These are phyloP conservation scores for Neoniphon sammara DNA, from an alignment of 2,797 vertebrate genomes.

Conservation along the genomic window DNA sequence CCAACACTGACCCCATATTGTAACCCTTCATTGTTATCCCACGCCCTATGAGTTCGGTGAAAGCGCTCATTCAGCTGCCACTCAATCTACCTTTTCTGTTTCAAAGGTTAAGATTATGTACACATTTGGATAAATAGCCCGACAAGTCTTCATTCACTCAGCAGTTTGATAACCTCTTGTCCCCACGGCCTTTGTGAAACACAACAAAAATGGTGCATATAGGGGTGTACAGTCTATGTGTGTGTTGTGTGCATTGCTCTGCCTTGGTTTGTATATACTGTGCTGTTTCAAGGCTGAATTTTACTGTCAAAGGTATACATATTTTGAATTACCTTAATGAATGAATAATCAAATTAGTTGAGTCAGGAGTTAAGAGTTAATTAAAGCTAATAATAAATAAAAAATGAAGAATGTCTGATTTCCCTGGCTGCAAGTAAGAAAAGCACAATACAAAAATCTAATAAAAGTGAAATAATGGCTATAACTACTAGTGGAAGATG, in stretches of 20 bases:
- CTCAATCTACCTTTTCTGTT: slow-evolving; percentile 26
- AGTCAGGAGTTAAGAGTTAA: no score
- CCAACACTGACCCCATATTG: slow-evolving; percentile 27
- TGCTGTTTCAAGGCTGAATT: background rate
- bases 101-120: slow-evolving; percentile 20
- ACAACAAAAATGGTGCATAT: background rate
- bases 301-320: slow-evolving; percentile 22
- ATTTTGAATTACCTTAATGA: slow-evolving; percentile 6
- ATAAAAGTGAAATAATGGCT: background rate
- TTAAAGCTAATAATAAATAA: no score
- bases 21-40: slow-evolving; percentile 45
- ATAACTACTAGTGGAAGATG: no score
- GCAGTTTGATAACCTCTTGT: background rate
- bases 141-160: slow-evolving; percentile 9
- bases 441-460: slow-evolving; percentile 21
- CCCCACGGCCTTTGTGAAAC: background rate
- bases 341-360: slow-evolving; percentile 26
- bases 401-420: slow-evolving; percentile 14
- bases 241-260: background rate
- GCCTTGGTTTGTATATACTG: background rate
- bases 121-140: slow-evolving; percentile 7
- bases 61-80: slow-evolving; percentile 30
- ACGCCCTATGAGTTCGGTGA: slow-evolving; percentile 11
- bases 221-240: background rate
- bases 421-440: slow-evolving; percentile 17